Evolutionary conservation across 2,888 invertebrate species (phyloP).

Genomic region (Drosophila falleni): DNA sequence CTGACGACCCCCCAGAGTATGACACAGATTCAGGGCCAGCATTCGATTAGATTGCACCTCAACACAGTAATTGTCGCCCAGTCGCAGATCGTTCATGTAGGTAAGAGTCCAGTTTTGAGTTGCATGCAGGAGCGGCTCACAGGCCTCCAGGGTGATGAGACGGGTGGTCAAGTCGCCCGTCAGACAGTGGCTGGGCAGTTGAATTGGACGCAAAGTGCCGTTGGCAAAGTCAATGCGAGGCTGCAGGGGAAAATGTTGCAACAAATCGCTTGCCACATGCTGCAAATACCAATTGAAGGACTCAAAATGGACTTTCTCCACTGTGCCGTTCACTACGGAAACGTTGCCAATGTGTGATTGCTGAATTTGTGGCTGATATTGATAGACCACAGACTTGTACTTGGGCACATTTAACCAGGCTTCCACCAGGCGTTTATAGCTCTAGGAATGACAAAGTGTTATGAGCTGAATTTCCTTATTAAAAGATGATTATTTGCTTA

Average conservation of each 20-base stretch:
- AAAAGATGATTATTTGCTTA: not conserved
- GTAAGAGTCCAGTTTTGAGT: conserved; percentile 75
- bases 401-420: conserved; percentile 97
- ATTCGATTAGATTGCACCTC: conserved; percentile 91
- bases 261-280: conserved; percentile 94
- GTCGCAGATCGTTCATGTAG: conserved; percentile 73
- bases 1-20: conserved; percentile 96
- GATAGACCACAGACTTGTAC: conserved; percentile 92
- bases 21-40: conserved; percentile 92
- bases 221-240: conserved; percentile 92
- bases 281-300: conserved; percentile 97
- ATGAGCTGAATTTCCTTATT: not conserved
- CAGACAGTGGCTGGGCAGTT: conserved; percentile 87
- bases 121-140: conserved; percentile 45
- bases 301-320: conserved; percentile 85
- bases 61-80: conserved; percentile 90
- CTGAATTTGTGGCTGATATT: conserved; percentile 92
- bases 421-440: conserved; percentile 95
- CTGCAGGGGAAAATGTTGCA: conserved; percentile 93
- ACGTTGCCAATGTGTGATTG: conserved; percentile 86
- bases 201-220: conserved; percentile 90
- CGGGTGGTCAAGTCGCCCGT: conserved; percentile 68
- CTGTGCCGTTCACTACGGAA: conserved; percentile 23
- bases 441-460: conserved; percentile 86
- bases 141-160: conserved; percentile 54